Evolutionary conservation across 2,888 invertebrate species (phyloP), one percentile per base, ranked within the genome.

Genomic region (Empis stercorea): DNA sequence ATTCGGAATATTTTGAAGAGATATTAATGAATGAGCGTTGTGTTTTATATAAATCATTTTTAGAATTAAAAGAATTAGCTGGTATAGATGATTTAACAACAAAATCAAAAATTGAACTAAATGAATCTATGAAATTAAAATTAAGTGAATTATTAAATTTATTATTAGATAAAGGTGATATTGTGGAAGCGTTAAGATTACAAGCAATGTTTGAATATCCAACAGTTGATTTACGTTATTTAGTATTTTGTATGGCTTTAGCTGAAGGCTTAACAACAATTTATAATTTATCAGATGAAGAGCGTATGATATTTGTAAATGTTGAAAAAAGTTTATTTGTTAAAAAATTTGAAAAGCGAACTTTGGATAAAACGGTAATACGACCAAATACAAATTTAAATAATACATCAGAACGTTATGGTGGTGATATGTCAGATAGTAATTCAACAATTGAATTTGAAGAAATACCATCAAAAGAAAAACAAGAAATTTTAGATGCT

Each of bases 221-320:
- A 3, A 68, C 69, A 10, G 55, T 62, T 3, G 78, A 79, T 57
- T 58, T 80, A 48, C 73, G 76, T 53, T 72, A 77, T 47, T 60
- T 81, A 49, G 74, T 77, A 51, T 68, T 79, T 45, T 78, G 77
- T 50, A 72, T 76, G 65, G 73, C 73, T 20, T 61, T 81, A 53
- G 79, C 78, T 7, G 80, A 81, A 60, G 76, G 76, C 16, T 66
- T 76, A 52, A 65, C 74, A 6, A 68, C 68, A 45, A 75, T 78
- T 2, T 68, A 71, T 51, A 71, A 77, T 50, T 62, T 86, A 54
- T 79, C 78, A 2, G 71, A 73, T 42, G 79, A 83, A 57, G 75
- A 85, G 59, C 73, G 79, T 44, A 66, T 76, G 47, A 67, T 83
- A 40, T 55, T 78, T 10, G 61, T 61, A 17, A 70, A 68, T 44